These are phyloP conservation scores for Fratercula arctica DNA, from an alignment of 2,797 vertebrate genomes.

Conservation along the genomic window DNA sequence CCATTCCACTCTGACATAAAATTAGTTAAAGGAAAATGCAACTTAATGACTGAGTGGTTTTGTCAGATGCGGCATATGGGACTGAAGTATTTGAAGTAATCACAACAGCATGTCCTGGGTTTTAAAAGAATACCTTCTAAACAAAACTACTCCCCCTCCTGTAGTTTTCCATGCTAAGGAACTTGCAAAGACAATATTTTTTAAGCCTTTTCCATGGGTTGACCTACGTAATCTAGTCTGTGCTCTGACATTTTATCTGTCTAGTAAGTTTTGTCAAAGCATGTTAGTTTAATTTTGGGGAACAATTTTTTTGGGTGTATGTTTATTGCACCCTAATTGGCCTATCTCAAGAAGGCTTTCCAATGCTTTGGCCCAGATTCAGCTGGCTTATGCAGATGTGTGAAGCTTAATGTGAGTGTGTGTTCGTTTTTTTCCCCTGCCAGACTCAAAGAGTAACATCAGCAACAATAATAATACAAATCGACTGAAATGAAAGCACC, in stretches of 20 bases:
- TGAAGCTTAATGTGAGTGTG: neutral
- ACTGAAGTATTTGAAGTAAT: neutral
- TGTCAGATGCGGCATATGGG: neutral
- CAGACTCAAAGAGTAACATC: neutral
- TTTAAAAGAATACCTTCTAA: conserved; percentile 3
- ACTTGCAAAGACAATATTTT: neutral
- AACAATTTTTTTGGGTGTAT: neutral
- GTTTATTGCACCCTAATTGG: neutral
- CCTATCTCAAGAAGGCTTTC: neutral
- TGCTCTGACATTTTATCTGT: neutral
- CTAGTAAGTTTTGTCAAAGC: neutral
- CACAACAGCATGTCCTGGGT: neutral
- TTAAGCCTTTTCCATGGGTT: neutral
- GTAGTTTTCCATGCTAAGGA: neutral
- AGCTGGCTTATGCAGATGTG: neutral
- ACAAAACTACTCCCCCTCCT: neutral
- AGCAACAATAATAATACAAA: neutral
- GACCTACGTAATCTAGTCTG: neutral
- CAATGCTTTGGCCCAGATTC: neutral
- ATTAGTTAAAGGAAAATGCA: neutral
- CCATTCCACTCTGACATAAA: neutral
- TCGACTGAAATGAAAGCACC: neutral
- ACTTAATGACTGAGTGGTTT: neutral
- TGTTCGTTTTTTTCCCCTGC: neutral
- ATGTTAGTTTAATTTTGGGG: neutral